These are phyloP conservation scores for Motacilla alba DNA, from an alignment of 2,113 vertebrate species.

Conservation along the genomic window DNA sequence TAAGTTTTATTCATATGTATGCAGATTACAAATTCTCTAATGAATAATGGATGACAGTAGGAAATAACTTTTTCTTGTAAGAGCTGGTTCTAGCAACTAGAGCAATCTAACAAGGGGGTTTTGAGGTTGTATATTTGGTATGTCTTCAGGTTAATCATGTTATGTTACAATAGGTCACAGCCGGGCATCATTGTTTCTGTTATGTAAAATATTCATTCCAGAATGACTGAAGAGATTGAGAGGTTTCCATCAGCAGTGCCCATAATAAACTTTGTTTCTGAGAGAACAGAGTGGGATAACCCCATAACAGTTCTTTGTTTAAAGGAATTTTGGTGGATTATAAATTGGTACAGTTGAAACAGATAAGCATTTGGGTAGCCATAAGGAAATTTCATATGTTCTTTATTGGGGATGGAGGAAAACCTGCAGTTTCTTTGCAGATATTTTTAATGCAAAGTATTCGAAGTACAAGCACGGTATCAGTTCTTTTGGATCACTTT, in stretches of 20 bases:
- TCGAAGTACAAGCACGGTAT: not conserved
- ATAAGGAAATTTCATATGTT: not conserved
- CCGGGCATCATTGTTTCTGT: not conserved
- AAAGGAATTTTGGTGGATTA: not conserved
- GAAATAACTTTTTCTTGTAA: not conserved
- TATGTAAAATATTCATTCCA: not conserved
- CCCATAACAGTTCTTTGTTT: not conserved
- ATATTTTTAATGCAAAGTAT: not conserved
- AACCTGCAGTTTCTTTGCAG: not conserved
- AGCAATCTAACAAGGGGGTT: not conserved
- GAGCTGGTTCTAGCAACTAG: not conserved
- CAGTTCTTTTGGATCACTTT: not conserved
- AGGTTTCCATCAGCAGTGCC: not conserved
- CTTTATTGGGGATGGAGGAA: not conserved
- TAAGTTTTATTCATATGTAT: not conserved
- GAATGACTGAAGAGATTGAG: not conserved
- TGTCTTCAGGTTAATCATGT: not conserved
- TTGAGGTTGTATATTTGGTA: not conserved
- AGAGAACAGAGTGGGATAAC: not conserved
- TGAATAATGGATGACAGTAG: not conserved
- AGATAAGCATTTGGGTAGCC: accelerated
- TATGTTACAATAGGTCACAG: not conserved
- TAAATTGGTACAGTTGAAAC: not conserved
- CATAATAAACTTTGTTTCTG: not conserved
- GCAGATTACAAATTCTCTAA: not conserved